These are phyloP conservation scores for Procambarus virginalis DNA, from an alignment of 1,140 invertebrate species.

Conservation along the genomic window DNA sequence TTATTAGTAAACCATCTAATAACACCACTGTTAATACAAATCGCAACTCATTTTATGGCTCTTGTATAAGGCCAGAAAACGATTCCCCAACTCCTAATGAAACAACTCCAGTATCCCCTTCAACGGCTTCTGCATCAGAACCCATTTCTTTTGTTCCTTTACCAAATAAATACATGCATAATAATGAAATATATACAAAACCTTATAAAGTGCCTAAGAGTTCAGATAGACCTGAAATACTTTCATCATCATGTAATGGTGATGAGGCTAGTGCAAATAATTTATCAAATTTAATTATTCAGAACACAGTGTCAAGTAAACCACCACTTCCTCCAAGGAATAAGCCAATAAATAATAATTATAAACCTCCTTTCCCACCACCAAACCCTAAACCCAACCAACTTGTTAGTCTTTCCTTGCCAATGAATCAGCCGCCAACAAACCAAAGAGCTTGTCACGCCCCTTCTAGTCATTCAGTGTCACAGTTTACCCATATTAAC, in stretches of 20 bases:
- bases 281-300: conserved; percentile 54
- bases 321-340: conserved; percentile 69
- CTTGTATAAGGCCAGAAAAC: conserved; percentile 34
- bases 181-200: conserved; percentile 55
- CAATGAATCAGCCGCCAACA: conserved; percentile 5
- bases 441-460: conserved; percentile 24
- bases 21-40: not conserved
- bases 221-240: not conserved
- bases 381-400: conserved; percentile 36
- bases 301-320: conserved; percentile 71
- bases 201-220: conserved; percentile 35
- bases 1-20: conserved; percentile 33
- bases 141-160: not conserved
- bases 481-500: conserved; percentile 48
- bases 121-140: not conserved
- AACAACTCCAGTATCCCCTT: not conserved
- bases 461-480: conserved; percentile 17
- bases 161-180: conserved; percentile 44
- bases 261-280: conserved; percentile 42
- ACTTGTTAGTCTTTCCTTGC: conserved; percentile 20
- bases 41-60: conserved; percentile 50
- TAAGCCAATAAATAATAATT: conserved; percentile 58
- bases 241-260: conserved; percentile 5
- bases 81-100: conserved; percentile 39
- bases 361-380: conserved; percentile 43